Evolutionary conservation across 2,888 invertebrate genomes (phyloP).

Genomic region (Girardia tigrina): DNA sequence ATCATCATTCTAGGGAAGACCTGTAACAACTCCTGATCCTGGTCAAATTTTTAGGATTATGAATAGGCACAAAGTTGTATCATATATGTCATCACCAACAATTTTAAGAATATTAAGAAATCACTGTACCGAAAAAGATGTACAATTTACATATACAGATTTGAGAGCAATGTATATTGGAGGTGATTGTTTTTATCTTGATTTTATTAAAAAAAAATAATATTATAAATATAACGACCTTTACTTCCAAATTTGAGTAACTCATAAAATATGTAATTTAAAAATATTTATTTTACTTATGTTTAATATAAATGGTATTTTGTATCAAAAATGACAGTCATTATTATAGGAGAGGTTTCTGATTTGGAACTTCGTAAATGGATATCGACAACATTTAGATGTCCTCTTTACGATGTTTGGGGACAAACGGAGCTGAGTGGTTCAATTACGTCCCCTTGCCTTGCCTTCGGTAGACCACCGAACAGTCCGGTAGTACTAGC

Average conservation of each 20-base stretch:
- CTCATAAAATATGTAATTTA: too few relatives aligned
- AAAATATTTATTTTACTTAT: too few relatives aligned
- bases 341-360: background rate
- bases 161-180: background rate
- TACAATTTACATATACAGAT: background rate
- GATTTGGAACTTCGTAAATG: background rate
- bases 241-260: too few relatives aligned
- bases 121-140: background rate
- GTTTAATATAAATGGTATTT: too few relatives aligned
- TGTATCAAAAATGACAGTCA: slow-evolving; percentile 92
- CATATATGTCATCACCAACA: background rate
- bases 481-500: background rate
- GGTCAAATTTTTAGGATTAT: background rate
- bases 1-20: background rate
- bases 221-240: too few relatives aligned
- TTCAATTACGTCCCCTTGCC: background rate
- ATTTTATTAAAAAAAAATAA: too few relatives aligned
- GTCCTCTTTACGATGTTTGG: background rate
- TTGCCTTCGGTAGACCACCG: background rate
- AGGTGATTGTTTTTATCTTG: too few relatives aligned
- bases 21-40: background rate
- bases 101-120: background rate
- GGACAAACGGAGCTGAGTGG: background rate
- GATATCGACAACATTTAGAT: background rate
- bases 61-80: background rate